These are phyloP conservation scores for Megaceryle alcyon DNA, from an alignment of 2,797 vertebrate genomes.

Conservation along the genomic window DNA sequence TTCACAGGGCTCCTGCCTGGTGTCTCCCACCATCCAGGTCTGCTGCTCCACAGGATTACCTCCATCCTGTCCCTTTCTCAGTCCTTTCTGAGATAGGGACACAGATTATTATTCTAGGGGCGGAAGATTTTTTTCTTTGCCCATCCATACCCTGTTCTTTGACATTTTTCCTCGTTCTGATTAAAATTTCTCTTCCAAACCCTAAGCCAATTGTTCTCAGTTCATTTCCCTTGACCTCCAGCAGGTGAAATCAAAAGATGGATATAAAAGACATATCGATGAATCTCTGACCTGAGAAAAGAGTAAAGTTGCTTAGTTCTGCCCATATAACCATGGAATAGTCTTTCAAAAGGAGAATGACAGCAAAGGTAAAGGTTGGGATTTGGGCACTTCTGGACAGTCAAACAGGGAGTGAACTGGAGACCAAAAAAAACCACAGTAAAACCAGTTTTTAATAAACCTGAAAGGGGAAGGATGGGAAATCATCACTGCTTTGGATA, in stretches of 20 bases:
- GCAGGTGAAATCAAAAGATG: background rate
- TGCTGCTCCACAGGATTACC: background rate
- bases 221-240: background rate
- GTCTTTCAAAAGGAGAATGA: background rate
- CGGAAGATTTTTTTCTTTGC: background rate
- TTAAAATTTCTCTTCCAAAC: background rate
- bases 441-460: background rate
- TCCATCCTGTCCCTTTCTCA: background rate
- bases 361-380: background rate
- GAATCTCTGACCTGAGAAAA: background rate
- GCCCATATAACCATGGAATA: background rate
- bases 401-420: background rate
- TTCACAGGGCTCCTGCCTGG: background rate
- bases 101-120: background rate
- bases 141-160: background rate
- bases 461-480: background rate
- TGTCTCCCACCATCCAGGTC: background rate
- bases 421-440: background rate
- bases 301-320: background rate
- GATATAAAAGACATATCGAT: background rate
- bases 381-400: background rate
- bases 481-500: background rate
- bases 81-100: background rate
- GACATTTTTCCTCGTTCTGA: background rate
- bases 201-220: background rate